Conservation (phyloP, 2,888 invertebrate genomes). For the Hofmannophila pseudospretella region DNA sequence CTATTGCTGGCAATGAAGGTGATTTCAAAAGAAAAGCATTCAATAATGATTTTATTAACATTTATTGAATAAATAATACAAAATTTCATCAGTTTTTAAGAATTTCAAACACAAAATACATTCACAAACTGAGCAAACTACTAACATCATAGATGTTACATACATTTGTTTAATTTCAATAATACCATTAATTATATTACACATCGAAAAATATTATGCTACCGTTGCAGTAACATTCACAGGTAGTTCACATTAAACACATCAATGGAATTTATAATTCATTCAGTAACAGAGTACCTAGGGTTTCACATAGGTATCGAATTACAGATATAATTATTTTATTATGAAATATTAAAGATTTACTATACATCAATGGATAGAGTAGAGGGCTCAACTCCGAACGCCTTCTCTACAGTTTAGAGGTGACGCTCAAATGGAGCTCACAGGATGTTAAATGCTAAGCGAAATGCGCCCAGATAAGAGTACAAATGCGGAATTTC, state of each 20-base stretch:
- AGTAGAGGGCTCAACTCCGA: neutral
- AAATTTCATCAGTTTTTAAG: constrained; percentile 64
- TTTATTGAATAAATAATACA: constrained; percentile 77
- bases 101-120: constrained; percentile 56
- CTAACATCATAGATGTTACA: constrained; percentile 37
- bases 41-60: constrained; percentile 69
- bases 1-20: no score
- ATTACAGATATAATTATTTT: constrained; percentile 1
- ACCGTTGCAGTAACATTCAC: constrained; percentile 45
- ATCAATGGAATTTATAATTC: constrained; percentile 46
- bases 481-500: constrained; percentile 26
- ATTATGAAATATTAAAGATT: constrained; percentile 9
- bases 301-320: constrained; percentile 3
- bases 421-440: no score
- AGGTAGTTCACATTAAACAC: constrained; percentile 42
- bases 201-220: constrained; percentile 61
- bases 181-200: no score
- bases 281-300: constrained; percentile 10
- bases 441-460: constrained; percentile 39
- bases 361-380: neutral
- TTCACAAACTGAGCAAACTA: constrained; percentile 66
- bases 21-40: neutral
- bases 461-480: constrained; percentile 47
- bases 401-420: no score
- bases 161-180: constrained; percentile 38